A percentile compares a stretch with the other conserved stretches of the same genome.
Evolutionary conservation across 2,113 vertebrate genomes (phyloP).

Genomic region (Centropristis striata): DNA sequence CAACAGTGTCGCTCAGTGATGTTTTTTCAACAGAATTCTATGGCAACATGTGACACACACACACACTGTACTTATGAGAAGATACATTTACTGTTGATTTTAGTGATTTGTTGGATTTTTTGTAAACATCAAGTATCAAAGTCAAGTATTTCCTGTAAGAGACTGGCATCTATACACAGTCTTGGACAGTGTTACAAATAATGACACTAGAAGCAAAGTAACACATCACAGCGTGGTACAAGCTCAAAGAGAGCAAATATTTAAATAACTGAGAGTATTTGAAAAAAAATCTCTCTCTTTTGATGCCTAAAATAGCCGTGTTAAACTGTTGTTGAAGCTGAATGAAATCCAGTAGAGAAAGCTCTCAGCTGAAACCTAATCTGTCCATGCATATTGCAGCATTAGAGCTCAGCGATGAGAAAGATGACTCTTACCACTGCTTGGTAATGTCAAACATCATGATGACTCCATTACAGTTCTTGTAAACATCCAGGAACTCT

Average conservation of each 20-base stretch:
- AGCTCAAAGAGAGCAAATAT: neutral
- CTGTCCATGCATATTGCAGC: conserved; percentile 64
- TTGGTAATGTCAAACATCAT: conserved; percentile 99
- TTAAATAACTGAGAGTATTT: neutral
- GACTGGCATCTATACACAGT: too few relatives aligned
- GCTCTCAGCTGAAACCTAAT: conserved; percentile 49
- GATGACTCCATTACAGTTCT: conserved; percentile 97
- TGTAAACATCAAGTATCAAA: too few relatives aligned
- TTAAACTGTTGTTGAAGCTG: conserved; percentile 18
- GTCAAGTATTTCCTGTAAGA: too few relatives aligned
- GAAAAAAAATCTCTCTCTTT: neutral
- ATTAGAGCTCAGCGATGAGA: conserved; percentile 17
- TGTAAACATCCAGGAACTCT: conserved; percentile 98
- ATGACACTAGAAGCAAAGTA: neutral
- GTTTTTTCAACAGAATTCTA: neutral
- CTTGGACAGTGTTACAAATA: neutral
- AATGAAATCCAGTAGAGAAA: conserved; percentile 15
- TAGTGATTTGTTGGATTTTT: too few relatives aligned
- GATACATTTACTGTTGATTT: neutral
- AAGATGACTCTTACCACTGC: conserved; percentile 90
- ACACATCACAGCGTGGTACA: too few relatives aligned
- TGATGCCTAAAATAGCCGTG: conserved; percentile 3
- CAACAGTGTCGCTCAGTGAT: neutral
- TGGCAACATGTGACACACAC: neutral
- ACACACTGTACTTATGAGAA: neutral